Conservation (phyloP, 2,888 invertebrate genomes). For the Heteropelma amictum region DNA sequence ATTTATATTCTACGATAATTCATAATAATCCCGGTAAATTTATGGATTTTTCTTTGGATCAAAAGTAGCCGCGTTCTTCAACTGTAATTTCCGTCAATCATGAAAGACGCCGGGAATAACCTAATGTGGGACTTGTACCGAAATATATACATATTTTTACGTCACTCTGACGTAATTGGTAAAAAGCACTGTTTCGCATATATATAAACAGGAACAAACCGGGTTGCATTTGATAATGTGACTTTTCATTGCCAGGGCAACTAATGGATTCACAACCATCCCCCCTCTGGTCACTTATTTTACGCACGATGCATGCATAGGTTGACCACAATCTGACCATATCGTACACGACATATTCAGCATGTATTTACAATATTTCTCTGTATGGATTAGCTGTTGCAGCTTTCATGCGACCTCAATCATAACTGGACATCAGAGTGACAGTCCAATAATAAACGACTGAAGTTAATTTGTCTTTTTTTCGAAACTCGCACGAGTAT, state of each 20-base stretch:
- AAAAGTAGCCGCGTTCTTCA: too few species aligned
- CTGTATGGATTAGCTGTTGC: slow-evolving; percentile 49
- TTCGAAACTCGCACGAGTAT: too few species aligned
- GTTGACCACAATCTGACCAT: slow-evolving; percentile 2
- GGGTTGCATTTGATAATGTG: too few species aligned
- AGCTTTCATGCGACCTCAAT: slow-evolving; percentile 5
- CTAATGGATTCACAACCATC: slow-evolving; percentile 5
- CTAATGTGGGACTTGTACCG: not conserved
- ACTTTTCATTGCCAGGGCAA: slow-evolving; percentile 29
- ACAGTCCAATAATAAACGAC: not conserved
- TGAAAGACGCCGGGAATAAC: not conserved
- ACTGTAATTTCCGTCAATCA: too few species aligned
- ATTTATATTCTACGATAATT: too few species aligned
- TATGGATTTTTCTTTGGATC: too few species aligned
- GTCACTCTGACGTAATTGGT: not conserved
- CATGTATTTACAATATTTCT: slow-evolving; percentile 4
- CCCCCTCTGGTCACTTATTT: not conserved
- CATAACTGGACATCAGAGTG: not conserved
- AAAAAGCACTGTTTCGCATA: not conserved
- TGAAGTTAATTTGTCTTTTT: too few species aligned
- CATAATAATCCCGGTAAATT: too few species aligned
- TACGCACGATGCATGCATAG: not conserved
- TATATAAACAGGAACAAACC: too few species aligned
- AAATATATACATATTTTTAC: not conserved
- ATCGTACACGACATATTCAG: not conserved